A percentile compares a stretch with the other conserved stretches of the same genome.
These are phyloP conservation scores for Latrodectus elegans DNA, from an alignment of 2,888 invertebrate genomes.

Conservation along the genomic window DNA sequence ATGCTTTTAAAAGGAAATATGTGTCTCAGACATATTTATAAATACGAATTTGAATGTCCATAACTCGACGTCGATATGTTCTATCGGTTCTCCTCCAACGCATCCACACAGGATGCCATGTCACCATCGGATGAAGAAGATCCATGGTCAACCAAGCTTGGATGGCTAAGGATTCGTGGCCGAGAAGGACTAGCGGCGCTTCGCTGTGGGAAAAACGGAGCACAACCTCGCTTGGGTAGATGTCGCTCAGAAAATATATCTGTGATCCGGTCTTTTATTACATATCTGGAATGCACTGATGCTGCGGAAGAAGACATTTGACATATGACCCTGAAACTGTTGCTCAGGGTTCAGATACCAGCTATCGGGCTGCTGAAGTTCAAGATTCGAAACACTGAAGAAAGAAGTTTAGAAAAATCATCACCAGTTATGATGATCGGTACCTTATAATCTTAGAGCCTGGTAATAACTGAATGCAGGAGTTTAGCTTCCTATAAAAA, in stretches of 20 bases:
- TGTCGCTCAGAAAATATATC: neutral
- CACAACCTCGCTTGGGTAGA: slow-evolving; percentile 20
- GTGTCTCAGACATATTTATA: slow-evolving; percentile 8
- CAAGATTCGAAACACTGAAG: too few relatives aligned
- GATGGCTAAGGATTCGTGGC: slow-evolving; percentile 35
- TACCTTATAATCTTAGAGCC: too few relatives aligned
- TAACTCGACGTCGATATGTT: slow-evolving; percentile 12
- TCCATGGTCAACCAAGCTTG: slow-evolving; percentile 45
- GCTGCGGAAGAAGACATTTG: neutral
- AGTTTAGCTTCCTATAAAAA: too few relatives aligned
- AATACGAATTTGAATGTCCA: neutral
- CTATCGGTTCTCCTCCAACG: slow-evolving; percentile 51
- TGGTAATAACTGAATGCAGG: too few relatives aligned
- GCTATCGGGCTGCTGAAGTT: too few relatives aligned
- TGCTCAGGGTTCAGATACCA: too few relatives aligned
- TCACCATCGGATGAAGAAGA: slow-evolving; percentile 32
- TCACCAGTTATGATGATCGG: too few relatives aligned
- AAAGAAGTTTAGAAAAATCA: too few relatives aligned
- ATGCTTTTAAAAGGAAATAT: neutral
- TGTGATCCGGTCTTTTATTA: slow-evolving; percentile 4
- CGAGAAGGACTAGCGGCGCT: slow-evolving; percentile 17
- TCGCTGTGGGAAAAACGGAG: slow-evolving; percentile 13
- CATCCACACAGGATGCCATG: slow-evolving; percentile 47
- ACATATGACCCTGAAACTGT: neutral
- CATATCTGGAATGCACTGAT: slow-evolving; percentile 8